Percentiles rank a stretch among this genome's conserved stretches.
Conservation (phyloP, 2,797 vertebrate species). For the Arctocebus calabarensis region DNA sequence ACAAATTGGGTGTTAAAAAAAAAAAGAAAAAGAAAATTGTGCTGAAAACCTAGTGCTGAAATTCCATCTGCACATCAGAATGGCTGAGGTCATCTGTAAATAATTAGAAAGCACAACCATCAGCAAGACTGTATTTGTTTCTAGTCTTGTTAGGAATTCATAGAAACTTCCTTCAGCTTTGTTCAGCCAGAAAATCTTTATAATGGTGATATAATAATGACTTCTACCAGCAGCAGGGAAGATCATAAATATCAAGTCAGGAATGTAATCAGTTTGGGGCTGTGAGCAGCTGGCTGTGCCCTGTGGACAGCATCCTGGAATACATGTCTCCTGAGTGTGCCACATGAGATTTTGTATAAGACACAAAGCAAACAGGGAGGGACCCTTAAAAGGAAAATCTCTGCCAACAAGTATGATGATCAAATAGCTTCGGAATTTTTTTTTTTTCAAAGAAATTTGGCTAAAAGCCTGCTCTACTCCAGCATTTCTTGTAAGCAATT, state of each 20-base stretch:
- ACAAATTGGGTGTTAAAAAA: constrained; percentile 44
- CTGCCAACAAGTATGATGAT: constrained; percentile 28
- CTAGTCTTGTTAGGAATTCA: constrained; percentile 81
- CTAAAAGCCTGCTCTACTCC: not conserved
- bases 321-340: not conserved
- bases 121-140: constrained; percentile 71
- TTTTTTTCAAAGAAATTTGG: not conserved
- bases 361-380: not conserved
- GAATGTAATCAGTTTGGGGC: constrained; percentile 70
- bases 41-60: constrained; percentile 49
- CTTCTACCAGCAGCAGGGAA: constrained; percentile 66
- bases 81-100: constrained; percentile 76
- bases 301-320: not conserved
- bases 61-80: constrained; percentile 57
- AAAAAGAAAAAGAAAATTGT: not conserved
- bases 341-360: not conserved
- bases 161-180: constrained; percentile 72
- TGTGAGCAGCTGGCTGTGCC: not conserved
- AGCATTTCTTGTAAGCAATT: constrained; percentile 56
- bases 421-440: constrained; percentile 20
- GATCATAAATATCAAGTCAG: constrained; percentile 71
- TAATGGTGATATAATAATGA: constrained; percentile 70
- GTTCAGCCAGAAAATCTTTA: constrained; percentile 80
- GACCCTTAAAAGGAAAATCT: not conserved
- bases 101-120: constrained; percentile 81